Evolutionary conservation across 1,140 invertebrate species (phyloP).

Genomic region (Pogonus chalceus): DNA sequence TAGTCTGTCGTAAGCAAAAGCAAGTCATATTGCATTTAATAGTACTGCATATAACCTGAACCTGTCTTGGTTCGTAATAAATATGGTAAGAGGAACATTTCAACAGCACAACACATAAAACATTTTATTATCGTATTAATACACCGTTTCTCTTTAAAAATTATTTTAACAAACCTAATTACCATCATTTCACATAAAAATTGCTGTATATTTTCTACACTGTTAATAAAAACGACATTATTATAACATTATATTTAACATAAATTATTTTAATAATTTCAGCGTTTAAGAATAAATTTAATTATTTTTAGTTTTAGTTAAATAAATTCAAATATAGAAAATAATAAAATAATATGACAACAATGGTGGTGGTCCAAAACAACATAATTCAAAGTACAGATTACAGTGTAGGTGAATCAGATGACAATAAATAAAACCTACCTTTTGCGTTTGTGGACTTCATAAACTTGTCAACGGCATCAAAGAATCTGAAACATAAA

Average conservation of each 20-base stretch:
- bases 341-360: no score
- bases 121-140: constrained; percentile 8
- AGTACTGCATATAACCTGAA: no score
- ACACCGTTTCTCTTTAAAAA: constrained; percentile 3
- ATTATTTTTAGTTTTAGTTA: no score
- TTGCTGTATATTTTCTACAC: neutral
- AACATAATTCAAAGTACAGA: no score
- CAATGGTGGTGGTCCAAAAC: no score
- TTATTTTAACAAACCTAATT: constrained; percentile 5
- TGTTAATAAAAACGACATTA: neutral
- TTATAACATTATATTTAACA: no score
- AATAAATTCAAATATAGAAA: no score
- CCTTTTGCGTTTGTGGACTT: neutral
- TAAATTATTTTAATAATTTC: no score
- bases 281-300: no score
- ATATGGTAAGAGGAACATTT: neutral
- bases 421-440: constrained; percentile 5
- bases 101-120: neutral
- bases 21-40: no score
- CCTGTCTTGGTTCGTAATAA: neutral
- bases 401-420: neutral
- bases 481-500: constrained; percentile 6
- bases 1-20: no score
- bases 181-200: neutral
- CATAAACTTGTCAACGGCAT: constrained; percentile 5